These are phyloP conservation scores for Epiperipatus broadwayi DNA, from an alignment of 2,888 invertebrate species.

Conservation along the genomic window DNA sequence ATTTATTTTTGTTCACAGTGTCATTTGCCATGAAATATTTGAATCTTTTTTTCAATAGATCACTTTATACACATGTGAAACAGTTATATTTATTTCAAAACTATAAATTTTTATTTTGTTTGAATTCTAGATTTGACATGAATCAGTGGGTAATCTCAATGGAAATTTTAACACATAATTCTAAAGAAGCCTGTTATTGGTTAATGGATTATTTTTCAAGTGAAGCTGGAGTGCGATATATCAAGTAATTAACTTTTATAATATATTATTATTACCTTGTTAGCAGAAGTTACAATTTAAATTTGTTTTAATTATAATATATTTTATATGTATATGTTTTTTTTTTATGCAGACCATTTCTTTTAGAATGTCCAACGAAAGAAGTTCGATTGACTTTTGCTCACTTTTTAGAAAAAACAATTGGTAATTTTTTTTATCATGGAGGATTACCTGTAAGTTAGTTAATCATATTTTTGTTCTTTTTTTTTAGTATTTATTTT, in stretches of 20 bases:
- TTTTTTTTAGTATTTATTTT: conserved; percentile 7
- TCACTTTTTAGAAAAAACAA: conserved; percentile 23
- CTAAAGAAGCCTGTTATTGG: conserved; percentile 27
- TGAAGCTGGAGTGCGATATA: conserved; percentile 25
- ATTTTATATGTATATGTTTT: conserved; percentile 9
- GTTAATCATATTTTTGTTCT: no score
- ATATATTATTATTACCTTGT: conserved; percentile 6
- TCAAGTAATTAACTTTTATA: conserved; percentile 24
- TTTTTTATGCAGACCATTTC: conserved; percentile 24
- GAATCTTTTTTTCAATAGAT: no score
- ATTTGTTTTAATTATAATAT: neutral
- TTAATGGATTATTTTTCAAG: conserved; percentile 27
- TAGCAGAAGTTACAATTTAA: neutral
- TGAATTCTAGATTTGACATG: conserved; percentile 23
- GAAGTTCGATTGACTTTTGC: conserved; percentile 28
- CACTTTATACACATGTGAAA: no score
- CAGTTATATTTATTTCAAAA: no score
- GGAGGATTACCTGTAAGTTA: conserved; percentile 25
- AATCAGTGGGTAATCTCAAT: conserved; percentile 27
- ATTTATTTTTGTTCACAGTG: no score
- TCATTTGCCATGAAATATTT: no score
- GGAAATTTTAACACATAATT: conserved; percentile 22
- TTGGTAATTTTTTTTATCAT: conserved; percentile 25
- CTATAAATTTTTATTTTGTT: no score
- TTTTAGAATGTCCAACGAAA: conserved; percentile 29